Conservation (phyloP, 2,797 vertebrate genomes). For the Hydrolagus colliei region DNA sequence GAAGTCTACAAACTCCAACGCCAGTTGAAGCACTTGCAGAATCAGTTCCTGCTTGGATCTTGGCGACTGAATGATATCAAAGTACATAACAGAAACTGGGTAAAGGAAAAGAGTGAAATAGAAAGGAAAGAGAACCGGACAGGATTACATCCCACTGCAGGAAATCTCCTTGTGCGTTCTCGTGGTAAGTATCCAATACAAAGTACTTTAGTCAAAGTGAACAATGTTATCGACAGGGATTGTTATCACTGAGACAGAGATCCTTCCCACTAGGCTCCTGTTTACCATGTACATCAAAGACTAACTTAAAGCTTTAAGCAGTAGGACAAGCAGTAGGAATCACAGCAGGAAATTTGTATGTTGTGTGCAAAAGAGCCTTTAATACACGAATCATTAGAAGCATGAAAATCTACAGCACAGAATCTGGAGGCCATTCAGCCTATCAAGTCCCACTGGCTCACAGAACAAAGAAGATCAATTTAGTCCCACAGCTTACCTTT, state of each 20-base stretch:
- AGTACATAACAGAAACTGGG: conserved; percentile 58
- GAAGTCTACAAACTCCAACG: conserved; percentile 59
- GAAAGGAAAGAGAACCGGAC: conserved; percentile 29
- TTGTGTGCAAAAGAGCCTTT: no score
- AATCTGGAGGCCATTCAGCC: no score
- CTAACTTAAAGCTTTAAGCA: neutral
- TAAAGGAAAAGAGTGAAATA: conserved; percentile 40
- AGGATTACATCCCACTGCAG: conserved; percentile 57
- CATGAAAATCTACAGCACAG: no score
- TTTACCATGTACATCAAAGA: neutral
- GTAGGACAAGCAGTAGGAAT: neutral
- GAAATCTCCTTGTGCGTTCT: conserved; percentile 71
- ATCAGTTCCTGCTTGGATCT: conserved; percentile 57
- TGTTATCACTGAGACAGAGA: neutral
- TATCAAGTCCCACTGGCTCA: no score
- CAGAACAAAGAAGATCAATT: no score
- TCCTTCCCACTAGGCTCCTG: no score
- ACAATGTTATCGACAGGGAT: neutral
- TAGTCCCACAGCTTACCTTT: no score
- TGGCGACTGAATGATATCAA: conserved; percentile 66
- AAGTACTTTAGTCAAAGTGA: neutral
- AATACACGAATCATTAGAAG: no score
- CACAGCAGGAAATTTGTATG: neutral
- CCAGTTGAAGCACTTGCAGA: conserved; percentile 63
- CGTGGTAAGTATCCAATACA: conserved; percentile 56